Percentiles rank a stretch among this genome's conserved stretches.
These are phyloP conservation scores for Papilio demoleus DNA, from an alignment of 2,888 invertebrate species.

Conservation along the genomic window DNA sequence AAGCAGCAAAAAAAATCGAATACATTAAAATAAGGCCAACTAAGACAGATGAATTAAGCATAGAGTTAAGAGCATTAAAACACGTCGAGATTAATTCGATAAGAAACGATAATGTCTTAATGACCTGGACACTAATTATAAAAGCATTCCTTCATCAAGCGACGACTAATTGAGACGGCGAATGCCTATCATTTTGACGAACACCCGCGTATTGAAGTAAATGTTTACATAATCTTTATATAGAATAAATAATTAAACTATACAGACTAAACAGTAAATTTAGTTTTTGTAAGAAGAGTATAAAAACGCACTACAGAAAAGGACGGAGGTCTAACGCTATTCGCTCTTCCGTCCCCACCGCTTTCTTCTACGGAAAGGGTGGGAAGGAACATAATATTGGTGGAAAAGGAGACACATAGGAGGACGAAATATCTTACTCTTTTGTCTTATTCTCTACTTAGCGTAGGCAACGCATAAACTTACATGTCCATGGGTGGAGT, in stretches of 20 bases:
- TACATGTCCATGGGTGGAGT: too few relatives aligned
- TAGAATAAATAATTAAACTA: background rate
- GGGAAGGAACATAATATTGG: too few relatives aligned
- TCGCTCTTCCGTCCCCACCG: too few relatives aligned
- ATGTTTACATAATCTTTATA: background rate
- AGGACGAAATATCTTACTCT: too few relatives aligned
- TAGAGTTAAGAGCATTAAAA: slow-evolving; percentile 52
- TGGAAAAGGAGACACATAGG: too few relatives aligned
- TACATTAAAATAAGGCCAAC: background rate
- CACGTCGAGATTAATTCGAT: slow-evolving; percentile 56
- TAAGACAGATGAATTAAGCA: slow-evolving; percentile 45
- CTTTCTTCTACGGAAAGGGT: too few relatives aligned
- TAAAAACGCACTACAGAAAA: background rate
- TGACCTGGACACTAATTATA: slow-evolving; percentile 50
- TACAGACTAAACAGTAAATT: too few relatives aligned
- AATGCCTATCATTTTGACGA: slow-evolving; percentile 40
- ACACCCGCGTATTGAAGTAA: slow-evolving; percentile 14
- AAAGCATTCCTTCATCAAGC: slow-evolving; percentile 49
- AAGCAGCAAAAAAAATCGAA: background rate
- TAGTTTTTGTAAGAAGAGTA: too few relatives aligned
- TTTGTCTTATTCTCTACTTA: too few relatives aligned
- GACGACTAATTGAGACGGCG: slow-evolving; percentile 44
- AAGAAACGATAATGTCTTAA: slow-evolving; percentile 62
- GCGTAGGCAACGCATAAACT: too few relatives aligned
- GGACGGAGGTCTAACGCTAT: too few relatives aligned